Conservation (phyloP, 2,797 vertebrate genomes). For the Periparus ater region DNA sequence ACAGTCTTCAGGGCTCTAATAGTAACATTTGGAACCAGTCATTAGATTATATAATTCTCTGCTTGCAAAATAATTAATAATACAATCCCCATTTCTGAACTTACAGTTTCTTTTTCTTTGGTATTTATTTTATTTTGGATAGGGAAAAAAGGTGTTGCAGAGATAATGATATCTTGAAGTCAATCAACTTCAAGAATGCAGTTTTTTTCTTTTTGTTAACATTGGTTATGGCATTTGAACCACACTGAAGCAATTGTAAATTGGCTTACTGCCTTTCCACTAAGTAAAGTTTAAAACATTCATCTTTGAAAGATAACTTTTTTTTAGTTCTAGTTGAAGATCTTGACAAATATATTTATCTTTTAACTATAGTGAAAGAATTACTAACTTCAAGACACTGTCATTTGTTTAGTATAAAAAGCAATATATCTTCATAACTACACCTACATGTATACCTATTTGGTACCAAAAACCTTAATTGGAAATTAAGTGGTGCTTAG, state of each 20-base stretch:
- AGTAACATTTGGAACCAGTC: neutral
- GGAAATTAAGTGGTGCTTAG: neutral
- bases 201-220: neutral
- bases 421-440: neutral
- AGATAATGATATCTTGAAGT: neutral
- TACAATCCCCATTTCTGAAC: neutral
- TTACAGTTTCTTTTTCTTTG: neutral
- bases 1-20: neutral
- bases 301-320: neutral
- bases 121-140: neutral
- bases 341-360: slow-evolving; percentile 29
- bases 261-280: neutral
- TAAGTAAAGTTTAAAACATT: slow-evolving; percentile 41
- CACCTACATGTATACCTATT: neutral
- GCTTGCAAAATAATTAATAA: slow-evolving; percentile 26
- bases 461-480: neutral
- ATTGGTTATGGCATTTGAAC: neutral
- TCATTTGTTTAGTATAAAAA: slow-evolving; percentile 29
- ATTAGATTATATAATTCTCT: neutral
- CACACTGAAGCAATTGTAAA: slow-evolving; percentile 5
- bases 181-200: neutral
- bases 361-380: slow-evolving; percentile 8
- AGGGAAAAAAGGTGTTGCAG: neutral
- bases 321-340: slow-evolving; percentile 23
- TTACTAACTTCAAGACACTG: slow-evolving; percentile 19